Conservation (phyloP, 2,888 invertebrate species). For the Nymphalis polychloros region DNA sequence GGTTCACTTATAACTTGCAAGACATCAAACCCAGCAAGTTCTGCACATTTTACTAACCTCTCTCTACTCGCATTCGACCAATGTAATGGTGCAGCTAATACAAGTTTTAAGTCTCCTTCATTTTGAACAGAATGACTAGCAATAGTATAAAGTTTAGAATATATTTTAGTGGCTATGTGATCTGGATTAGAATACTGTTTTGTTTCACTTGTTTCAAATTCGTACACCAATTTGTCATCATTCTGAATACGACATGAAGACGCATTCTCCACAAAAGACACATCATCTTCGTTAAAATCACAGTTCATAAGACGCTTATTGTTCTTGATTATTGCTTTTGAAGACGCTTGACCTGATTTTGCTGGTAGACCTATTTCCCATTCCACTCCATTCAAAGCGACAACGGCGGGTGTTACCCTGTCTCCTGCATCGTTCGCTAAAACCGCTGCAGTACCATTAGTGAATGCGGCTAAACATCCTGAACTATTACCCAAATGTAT, state of each 20-base stretch:
- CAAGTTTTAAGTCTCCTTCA: slow-evolving; percentile 84
- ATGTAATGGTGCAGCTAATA: slow-evolving; percentile 86
- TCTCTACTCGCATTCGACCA: slow-evolving; percentile 83
- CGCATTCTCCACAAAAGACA: slow-evolving; percentile 71
- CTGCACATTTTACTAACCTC: slow-evolving; percentile 83
- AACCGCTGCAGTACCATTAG: slow-evolving; percentile 87
- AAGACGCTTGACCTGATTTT: slow-evolving; percentile 86
- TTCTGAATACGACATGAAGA: slow-evolving; percentile 80
- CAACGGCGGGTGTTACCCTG: slow-evolving; percentile 88
- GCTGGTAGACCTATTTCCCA: slow-evolving; percentile 88
- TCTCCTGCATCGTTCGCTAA: slow-evolving; percentile 91
- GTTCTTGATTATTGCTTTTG: slow-evolving; percentile 83
- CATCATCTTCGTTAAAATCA: slow-evolving; percentile 76
- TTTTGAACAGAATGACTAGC: slow-evolving; percentile 84
- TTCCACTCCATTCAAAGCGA: slow-evolving; percentile 86
- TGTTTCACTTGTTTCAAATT: slow-evolving; percentile 78
- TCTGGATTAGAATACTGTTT: slow-evolving; percentile 81
- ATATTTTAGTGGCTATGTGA: slow-evolving; percentile 82
- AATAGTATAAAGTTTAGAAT: slow-evolving; percentile 81
- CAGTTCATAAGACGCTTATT: slow-evolving; percentile 84
- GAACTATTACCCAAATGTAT: slow-evolving; percentile 88
- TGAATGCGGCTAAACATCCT: slow-evolving; percentile 85
- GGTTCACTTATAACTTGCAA: slow-evolving; percentile 88
- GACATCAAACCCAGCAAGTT: slow-evolving; percentile 88
- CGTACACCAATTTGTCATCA: slow-evolving; percentile 72